Conservation (phyloP, 2,113 vertebrate species). For the Saccopteryx bilineata region DNA sequence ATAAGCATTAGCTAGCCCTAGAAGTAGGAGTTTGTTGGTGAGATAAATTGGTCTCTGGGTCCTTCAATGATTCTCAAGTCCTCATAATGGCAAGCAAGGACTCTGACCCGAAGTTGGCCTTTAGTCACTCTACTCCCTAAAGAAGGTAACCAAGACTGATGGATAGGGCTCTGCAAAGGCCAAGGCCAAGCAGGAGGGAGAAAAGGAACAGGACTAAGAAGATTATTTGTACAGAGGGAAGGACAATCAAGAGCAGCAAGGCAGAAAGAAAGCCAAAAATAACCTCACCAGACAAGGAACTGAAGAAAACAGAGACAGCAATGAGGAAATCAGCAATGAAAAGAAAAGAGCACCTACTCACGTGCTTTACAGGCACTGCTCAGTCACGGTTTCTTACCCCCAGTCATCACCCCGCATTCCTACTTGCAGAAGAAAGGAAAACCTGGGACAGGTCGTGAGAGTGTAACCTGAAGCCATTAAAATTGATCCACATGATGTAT, state of each 20-base stretch:
- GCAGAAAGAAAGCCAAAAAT: constrained; percentile 26
- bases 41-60: background rate
- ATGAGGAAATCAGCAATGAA: background rate
- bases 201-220: background rate
- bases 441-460: background rate
- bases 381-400: background rate
- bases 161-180: background rate
- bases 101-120: background rate
- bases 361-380: background rate
- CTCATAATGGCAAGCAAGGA: background rate
- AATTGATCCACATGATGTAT: background rate
- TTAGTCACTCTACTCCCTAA: background rate
- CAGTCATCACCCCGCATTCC: background rate
- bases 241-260: background rate
- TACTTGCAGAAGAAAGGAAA: background rate
- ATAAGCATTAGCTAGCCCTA: background rate
- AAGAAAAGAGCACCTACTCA: constrained; percentile 5
- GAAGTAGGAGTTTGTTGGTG: background rate
- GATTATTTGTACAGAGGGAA: background rate
- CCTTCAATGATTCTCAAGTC: background rate
- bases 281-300: background rate
- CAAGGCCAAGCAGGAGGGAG: background rate
- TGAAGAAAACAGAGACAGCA: background rate
- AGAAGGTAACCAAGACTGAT: background rate
- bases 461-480: background rate